Evolutionary conservation across 2,888 invertebrate genomes (phyloP), one percentile per base, ranked within the genome.

Genomic region (Eristalis pertinax): DNA sequence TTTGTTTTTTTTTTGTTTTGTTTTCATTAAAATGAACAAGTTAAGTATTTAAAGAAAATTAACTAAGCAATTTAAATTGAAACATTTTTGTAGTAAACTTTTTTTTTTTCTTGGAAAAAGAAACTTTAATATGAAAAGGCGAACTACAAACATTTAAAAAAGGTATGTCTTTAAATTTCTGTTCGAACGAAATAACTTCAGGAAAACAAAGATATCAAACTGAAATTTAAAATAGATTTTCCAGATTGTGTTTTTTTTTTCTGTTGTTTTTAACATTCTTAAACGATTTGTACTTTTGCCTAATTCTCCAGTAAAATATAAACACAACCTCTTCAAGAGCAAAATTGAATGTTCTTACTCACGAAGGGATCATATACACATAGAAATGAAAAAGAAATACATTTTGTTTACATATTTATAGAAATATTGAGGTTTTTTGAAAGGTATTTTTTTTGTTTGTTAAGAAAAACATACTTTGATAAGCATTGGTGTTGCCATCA

Each of bases 391-490:
- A 56, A 13, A 70, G 38, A 62, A 64, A 29, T 50, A 62, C n/a
- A 24, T 26, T 60, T 60, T 50, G 50, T 50, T 50, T 50, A 50
- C 19, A 62, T 35, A 56, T 24, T 22, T 56, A 58, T 26, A 74
- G 56, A 69, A 60, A 60, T 13, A 43, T 43, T 19, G 26, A 67
- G 32, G 7, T 32, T 32, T 29, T 32, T 32, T 13, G 11, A 70
- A 62, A 69, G 43, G 64, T 64, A 41, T 29, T 38, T 43, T 32
- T 43, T 74, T 75, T 74, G 38, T 41, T 73, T 68, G 35, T 70
- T 43, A 58, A 24, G 89, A 90, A 89, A 91, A 50, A 93, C 93
- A 92, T 93, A 93, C 93, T 93, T 93, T 92, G 92, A 90, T 92
- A 93, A 91, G 90, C 89, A 91, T 91, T 92, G 90, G 90, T 91